Conservation (phyloP, 2,797 vertebrate genomes). For the Chloroceryle inda region DNA sequence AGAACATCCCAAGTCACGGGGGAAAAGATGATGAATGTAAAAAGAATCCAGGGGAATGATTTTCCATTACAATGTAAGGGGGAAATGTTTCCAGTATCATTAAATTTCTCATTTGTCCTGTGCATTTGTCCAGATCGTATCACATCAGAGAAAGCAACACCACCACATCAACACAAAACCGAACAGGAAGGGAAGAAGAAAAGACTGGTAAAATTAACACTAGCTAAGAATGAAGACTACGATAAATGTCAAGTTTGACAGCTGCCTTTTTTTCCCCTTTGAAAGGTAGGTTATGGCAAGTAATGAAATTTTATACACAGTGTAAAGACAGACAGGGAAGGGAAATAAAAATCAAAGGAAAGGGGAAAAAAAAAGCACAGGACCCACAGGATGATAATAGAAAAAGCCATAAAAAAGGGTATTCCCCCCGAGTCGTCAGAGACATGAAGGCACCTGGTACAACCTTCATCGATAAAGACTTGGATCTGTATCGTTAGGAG, state of each 20-base stretch:
- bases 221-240: not conserved
- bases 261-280: not conserved
- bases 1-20: not conserved
- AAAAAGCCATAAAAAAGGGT: constrained; percentile 65
- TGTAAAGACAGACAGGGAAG: not conserved
- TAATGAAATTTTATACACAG: not conserved
- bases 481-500: constrained; percentile 16
- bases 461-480: constrained; percentile 9
- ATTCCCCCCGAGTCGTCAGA: not conserved
- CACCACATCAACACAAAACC: not conserved
- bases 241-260: not conserved
- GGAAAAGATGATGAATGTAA: not conserved
- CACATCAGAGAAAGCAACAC: not conserved
- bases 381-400: constrained; percentile 66
- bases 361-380: not conserved
- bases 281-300: not conserved
- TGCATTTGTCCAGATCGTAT: constrained; percentile 21
- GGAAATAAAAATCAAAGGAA: constrained; percentile 10
- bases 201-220: not conserved
- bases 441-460: constrained; percentile 37
- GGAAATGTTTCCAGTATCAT: constrained; percentile 47
- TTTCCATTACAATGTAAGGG: not conserved
- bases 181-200: not conserved
- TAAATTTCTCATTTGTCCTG: constrained; percentile 65
- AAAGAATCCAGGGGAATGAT: not conserved